Percentiles rank a stretch among this genome's conserved stretches.
Evolutionary conservation across 2,797 vertebrate species (phyloP).

Genomic region (Pseudocheirus occidentalis): DNA sequence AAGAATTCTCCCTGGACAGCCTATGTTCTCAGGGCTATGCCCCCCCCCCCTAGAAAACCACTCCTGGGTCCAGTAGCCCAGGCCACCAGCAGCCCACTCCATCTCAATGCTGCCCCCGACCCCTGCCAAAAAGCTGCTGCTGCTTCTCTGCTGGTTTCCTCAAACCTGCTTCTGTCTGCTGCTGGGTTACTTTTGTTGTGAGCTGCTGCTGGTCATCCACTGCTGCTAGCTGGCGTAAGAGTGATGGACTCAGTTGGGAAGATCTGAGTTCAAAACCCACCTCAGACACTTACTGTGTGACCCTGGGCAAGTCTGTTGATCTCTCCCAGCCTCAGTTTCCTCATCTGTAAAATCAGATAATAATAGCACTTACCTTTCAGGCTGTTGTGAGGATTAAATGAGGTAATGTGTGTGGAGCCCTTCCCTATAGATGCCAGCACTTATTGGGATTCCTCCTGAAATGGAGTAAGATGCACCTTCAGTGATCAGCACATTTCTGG

Average conservation of each 20-base stretch:
- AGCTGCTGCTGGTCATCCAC: not conserved
- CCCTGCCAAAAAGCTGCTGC: not conserved
- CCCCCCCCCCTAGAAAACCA: not conserved
- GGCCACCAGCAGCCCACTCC: not conserved
- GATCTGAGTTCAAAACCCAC: not conserved
- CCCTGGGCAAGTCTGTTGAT: not conserved
- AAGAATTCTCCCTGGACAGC: not conserved
- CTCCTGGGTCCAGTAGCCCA: not conserved
- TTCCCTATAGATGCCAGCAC: not conserved
- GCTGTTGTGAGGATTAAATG: not conserved
- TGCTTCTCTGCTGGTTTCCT: not conserved
- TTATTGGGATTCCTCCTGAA: too few species aligned
- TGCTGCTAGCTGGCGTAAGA: not conserved
- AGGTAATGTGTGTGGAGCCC: not conserved
- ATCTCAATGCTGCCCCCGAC: not conserved
- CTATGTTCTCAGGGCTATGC: not conserved
- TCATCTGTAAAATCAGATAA: not conserved
- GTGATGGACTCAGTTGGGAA: not conserved
- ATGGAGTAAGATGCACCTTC: not conserved
- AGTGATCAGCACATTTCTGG: not conserved
- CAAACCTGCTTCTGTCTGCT: too few species aligned
- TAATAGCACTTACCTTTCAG: not conserved
- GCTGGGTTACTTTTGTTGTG: not conserved
- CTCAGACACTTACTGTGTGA: not conserved
- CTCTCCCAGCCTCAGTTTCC: not conserved